These are phyloP conservation scores for Melanotaenia pygmaea DNA, from an alignment of 2,797 vertebrate species.

Conservation along the genomic window DNA sequence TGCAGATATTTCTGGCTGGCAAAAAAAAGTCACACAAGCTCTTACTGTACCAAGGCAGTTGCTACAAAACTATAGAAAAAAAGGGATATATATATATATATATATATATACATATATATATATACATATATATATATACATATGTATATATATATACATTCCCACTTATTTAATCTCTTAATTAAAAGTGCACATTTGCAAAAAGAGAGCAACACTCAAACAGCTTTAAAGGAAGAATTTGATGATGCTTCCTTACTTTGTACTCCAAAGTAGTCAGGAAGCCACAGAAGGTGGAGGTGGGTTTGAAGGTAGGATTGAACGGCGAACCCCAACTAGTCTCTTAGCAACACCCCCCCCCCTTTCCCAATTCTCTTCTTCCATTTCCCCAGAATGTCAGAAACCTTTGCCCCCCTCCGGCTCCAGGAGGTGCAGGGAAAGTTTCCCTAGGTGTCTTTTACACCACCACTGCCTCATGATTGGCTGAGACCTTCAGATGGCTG, in stretches of 20 bases:
- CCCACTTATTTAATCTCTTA: no score
- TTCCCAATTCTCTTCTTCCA: neutral
- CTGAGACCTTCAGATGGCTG: constrained; percentile 84
- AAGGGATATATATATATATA: no score
- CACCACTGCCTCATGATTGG: constrained; percentile 85
- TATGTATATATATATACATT: no score
- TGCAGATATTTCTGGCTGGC: constrained; percentile 72
- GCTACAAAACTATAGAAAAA: constrained; percentile 30
- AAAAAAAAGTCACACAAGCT: constrained; percentile 34
- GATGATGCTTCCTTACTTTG: no score
- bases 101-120: no score
- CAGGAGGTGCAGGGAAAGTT: constrained; percentile 77
- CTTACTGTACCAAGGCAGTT: constrained; percentile 19
- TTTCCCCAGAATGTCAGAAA: constrained; percentile 78
- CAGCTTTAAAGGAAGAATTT: no score
- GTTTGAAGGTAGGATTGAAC: constrained; percentile 50
- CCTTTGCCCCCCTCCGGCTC: constrained; percentile 81
- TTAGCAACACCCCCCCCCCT: constrained; percentile 82
- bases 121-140: no score
- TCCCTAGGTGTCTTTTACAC: constrained; percentile 89
- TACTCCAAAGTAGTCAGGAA: no score
- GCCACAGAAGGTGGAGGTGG: no score
- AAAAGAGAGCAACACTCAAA: neutral
- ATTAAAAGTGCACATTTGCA: no score
- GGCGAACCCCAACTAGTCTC: constrained; percentile 73